phyloP scores from a whole-genome alignment of 2,888 invertebrate genomes.

The Helleia helle region DNA sequence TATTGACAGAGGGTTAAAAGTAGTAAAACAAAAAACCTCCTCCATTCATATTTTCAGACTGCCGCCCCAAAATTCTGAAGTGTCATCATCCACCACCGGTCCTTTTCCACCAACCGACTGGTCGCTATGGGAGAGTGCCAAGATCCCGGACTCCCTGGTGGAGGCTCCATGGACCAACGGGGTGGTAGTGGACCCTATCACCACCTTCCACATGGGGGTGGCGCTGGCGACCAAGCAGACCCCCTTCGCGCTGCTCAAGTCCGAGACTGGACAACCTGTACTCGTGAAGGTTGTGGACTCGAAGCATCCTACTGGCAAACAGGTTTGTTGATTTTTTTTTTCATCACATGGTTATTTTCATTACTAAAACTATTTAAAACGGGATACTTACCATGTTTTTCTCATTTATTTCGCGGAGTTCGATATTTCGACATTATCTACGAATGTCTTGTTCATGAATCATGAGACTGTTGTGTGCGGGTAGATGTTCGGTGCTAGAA shows the following conservation, averaged over 20 bases:
- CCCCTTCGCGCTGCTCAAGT: constrained; percentile 80
- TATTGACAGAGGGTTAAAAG: too few species aligned
- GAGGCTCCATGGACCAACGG: constrained; percentile 49
- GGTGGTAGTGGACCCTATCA: constrained; percentile 80
- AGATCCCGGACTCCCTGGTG: constrained; percentile 26
- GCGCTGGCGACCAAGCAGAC: constrained; percentile 78
- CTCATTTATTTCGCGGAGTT: too few species aligned
- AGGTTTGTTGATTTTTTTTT: constrained; percentile 37
- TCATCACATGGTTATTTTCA: too few species aligned
- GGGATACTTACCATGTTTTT: too few species aligned
- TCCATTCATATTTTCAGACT: neutral
- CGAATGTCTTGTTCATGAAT: too few species aligned
- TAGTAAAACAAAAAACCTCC: too few species aligned
- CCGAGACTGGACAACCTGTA: constrained; percentile 78
- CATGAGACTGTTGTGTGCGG: too few species aligned
- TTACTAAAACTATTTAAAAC: too few species aligned
- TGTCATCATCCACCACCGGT: constrained; percentile 46
- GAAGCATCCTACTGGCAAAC: constrained; percentile 57
- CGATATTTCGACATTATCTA: too few species aligned
- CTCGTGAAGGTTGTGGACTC: constrained; percentile 79
- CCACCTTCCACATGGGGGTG: constrained; percentile 80
- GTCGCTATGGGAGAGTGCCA: neutral
- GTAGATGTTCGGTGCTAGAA: too few species aligned
- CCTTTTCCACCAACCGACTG: constrained; percentile 34
- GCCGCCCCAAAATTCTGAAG: constrained; percentile 48